A percentile compares a stretch with the other conserved stretches of the same genome.
phyloP scores from a whole-genome alignment of 2,113 vertebrate species.

The Enhydra lutris region DNA sequence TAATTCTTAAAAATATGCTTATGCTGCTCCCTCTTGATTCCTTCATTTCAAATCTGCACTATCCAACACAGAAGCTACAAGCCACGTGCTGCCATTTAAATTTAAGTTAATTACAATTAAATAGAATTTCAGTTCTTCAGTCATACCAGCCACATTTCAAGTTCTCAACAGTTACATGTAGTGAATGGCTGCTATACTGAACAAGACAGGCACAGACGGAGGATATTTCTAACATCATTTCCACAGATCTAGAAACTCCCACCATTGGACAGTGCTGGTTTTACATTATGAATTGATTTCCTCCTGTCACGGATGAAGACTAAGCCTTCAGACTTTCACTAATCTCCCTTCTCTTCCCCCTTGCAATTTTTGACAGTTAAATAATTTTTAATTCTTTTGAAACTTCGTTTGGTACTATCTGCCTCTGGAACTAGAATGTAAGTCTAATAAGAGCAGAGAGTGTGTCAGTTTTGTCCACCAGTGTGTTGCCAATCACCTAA shows the following conservation, averaged over 20 bases:
- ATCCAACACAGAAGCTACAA: background rate
- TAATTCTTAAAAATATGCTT: background rate
- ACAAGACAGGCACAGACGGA: background rate
- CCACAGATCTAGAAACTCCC: background rate
- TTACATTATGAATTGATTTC: background rate
- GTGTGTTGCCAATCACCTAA: background rate
- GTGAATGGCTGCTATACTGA: background rate
- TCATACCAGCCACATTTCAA: background rate
- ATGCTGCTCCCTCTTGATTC: background rate
- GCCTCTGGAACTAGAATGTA: background rate
- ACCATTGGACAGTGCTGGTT: background rate
- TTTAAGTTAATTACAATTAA: conserved; percentile 9
- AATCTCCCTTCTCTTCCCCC: background rate
- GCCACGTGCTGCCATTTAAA: background rate
- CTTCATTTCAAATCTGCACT: conserved; percentile 8
- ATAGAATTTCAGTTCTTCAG: background rate
- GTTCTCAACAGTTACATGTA: background rate
- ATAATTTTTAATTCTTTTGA: conserved; percentile 14
- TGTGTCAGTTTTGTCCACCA: background rate
- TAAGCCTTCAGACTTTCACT: background rate
- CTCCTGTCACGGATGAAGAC: background rate
- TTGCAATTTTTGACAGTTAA: background rate
- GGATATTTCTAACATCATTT: background rate
- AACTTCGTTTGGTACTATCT: background rate
- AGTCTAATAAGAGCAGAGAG: background rate